Percentiles rank a stretch among this genome's conserved stretches.
phyloP scores from a whole-genome alignment of 2,888 invertebrate genomes.

The Rhamnusium bicolor region DNA sequence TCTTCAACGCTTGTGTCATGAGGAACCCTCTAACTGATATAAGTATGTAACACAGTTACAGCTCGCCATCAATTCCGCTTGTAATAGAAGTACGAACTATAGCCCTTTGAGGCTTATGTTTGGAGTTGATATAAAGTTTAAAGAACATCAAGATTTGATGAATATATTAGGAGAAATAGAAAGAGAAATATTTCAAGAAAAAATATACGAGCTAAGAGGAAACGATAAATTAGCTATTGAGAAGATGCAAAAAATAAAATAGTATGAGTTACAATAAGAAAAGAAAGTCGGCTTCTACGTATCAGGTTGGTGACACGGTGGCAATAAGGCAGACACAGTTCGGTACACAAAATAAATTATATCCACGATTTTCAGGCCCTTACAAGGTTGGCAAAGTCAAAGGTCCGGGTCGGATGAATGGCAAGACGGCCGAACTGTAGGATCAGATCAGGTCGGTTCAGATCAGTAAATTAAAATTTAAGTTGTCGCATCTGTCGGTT shows the following conservation, averaged over 20 bases:
- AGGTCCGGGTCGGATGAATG: slow-evolving; percentile 6
- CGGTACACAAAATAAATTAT: slow-evolving; percentile 57
- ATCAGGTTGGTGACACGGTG: slow-evolving; percentile 57
- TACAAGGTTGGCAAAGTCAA: slow-evolving; percentile 47
- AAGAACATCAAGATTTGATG: slow-evolving; percentile 46
- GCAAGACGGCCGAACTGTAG: not conserved
- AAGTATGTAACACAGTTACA: not conserved
- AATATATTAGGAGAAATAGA: slow-evolving; percentile 58
- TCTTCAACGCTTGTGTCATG: slow-evolving; percentile 44
- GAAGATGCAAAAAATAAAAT: not conserved
- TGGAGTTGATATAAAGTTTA: slow-evolving; percentile 50
- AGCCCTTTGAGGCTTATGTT: slow-evolving; percentile 53
- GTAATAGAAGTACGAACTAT: slow-evolving; percentile 47
- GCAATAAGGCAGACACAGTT: slow-evolving; percentile 65
- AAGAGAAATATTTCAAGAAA: slow-evolving; percentile 27
- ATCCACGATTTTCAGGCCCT: slow-evolving; percentile 62
- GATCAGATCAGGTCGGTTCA: too few relatives aligned
- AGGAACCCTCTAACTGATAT: not conserved
- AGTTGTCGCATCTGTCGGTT: too few relatives aligned
- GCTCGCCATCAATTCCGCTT: slow-evolving; percentile 45
- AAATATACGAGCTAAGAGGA: too few relatives aligned
- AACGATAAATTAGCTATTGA: not conserved
- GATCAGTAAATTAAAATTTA: too few relatives aligned
- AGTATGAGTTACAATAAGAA: not conserved
- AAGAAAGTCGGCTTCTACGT: slow-evolving; percentile 23